Evolutionary conservation across 2,113 vertebrate species (phyloP).

Genomic region (Etheostoma cragini): DNA sequence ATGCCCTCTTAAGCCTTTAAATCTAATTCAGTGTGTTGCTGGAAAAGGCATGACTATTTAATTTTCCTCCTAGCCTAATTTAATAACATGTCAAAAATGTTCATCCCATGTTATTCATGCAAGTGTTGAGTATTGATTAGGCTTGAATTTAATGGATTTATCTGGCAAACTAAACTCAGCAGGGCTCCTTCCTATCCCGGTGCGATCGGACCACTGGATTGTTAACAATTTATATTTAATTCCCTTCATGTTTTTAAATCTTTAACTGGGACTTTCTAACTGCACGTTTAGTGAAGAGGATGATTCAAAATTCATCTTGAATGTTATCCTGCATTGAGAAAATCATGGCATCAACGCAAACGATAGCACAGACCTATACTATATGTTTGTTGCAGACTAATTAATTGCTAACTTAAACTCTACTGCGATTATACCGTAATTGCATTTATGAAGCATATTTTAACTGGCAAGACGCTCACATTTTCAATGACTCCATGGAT

Average conservation of each 20-base stretch:
- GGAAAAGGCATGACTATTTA: slow-evolving; percentile 9
- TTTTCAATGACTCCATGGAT: background rate
- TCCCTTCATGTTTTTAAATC: slow-evolving; percentile 8
- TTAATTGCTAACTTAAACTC: background rate
- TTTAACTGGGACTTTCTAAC: slow-evolving; percentile 27
- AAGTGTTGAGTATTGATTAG: slow-evolving; percentile 26
- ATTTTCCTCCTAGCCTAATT: background rate
- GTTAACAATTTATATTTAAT: slow-evolving; percentile 21
- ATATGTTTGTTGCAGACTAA: background rate
- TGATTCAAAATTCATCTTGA: slow-evolving; percentile 12
- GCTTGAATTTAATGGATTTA: slow-evolving; percentile 2
- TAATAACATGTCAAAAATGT: slow-evolving; percentile 16
- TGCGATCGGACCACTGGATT: background rate
- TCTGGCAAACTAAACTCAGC: slow-evolving; percentile 17
- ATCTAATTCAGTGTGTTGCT: background rate
- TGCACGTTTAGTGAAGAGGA: slow-evolving; percentile 28
- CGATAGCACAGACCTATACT: background rate
- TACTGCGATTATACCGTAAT: slow-evolving; percentile 1
- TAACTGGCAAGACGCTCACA: background rate
- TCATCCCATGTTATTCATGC: slow-evolving; percentile 19
- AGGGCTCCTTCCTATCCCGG: slow-evolving; percentile 8
- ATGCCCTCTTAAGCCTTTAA: slow-evolving; percentile 20
- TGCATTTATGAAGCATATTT: slow-evolving; percentile 3
- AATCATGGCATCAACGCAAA: slow-evolving; percentile 5
- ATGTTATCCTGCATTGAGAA: slow-evolving; percentile 28